These are phyloP conservation scores for Alitta virens DNA, from an alignment of 2,888 invertebrate species.

Conservation along the genomic window DNA sequence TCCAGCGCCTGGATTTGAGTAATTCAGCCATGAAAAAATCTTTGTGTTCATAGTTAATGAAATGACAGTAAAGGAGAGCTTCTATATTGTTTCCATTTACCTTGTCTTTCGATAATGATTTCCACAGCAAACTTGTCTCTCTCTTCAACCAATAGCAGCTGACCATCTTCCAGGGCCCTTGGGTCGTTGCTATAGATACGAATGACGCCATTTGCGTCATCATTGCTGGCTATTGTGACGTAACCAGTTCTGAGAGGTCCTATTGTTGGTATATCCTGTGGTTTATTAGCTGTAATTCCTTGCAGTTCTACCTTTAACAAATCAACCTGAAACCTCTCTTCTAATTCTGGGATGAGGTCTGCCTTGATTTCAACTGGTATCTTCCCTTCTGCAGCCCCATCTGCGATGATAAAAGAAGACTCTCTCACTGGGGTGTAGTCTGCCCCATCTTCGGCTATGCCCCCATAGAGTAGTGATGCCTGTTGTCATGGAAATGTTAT, in stretches of 20 bases:
- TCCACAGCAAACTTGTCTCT: slow-evolving; percentile 45
- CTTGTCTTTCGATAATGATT: slow-evolving; percentile 47
- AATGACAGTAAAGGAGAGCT: no score
- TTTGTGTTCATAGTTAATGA: no score
- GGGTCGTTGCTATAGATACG: slow-evolving; percentile 44
- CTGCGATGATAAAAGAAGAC: slow-evolving; percentile 36
- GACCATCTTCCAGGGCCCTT: slow-evolving; percentile 33
- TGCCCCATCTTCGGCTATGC: slow-evolving; percentile 37
- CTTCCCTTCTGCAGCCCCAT: slow-evolving; percentile 36
- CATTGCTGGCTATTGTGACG: slow-evolving; percentile 44
- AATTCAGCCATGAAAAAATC: no score
- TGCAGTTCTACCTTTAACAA: slow-evolving; percentile 36
- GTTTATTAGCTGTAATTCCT: slow-evolving; percentile 29
- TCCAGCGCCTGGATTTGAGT: no score
- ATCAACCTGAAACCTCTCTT: slow-evolving; percentile 38
- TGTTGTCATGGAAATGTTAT: background rate
- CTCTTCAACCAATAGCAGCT: slow-evolving; percentile 43
- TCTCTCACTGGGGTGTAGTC: slow-evolving; percentile 41
- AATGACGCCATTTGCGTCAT: slow-evolving; percentile 52
- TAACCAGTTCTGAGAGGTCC: slow-evolving; percentile 34
- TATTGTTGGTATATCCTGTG: slow-evolving; percentile 39
- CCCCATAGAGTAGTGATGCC: background rate
- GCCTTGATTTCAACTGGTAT: slow-evolving; percentile 42
- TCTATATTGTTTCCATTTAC: no score
- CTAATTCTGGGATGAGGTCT: slow-evolving; percentile 48